Evolutionary conservation across 1,140 invertebrate species (phyloP).

Genomic region (Euborellia annulipes): DNA sequence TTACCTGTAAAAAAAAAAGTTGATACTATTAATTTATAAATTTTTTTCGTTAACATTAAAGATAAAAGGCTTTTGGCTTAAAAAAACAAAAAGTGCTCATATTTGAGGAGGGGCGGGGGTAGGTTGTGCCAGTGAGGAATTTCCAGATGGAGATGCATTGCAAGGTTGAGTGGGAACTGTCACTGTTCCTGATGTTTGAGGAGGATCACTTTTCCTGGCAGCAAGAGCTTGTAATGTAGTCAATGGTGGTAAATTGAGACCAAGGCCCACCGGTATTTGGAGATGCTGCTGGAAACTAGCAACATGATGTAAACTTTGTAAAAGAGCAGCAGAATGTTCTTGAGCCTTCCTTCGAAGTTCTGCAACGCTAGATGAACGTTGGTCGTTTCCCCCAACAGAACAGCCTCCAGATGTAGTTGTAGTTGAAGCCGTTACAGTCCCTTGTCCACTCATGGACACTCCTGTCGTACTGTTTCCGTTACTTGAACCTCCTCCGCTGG

Average conservation of each 20-base stretch:
- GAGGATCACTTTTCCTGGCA: constrained; percentile 32
- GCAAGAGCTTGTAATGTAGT: constrained; percentile 28
- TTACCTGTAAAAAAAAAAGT: too few species aligned
- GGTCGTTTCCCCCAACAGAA: constrained; percentile 23
- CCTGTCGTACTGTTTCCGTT: constrained; percentile 23
- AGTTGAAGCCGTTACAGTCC: constrained; percentile 21
- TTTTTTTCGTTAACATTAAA: too few species aligned
- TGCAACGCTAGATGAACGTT: constrained; percentile 65
- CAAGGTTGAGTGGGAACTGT: background rate
- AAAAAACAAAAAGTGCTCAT: too few species aligned
- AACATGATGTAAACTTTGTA: constrained; percentile 49
- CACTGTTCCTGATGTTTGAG: constrained; percentile 15
- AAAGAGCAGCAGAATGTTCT: constrained; percentile 72
- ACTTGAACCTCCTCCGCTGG: background rate
- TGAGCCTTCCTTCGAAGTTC: constrained; percentile 76
- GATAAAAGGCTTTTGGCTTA: too few species aligned
- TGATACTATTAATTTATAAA: too few species aligned
- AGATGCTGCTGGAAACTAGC: constrained; percentile 30
- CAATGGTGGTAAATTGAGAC: constrained; percentile 36
- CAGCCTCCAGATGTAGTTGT: constrained; percentile 18
- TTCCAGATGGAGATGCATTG: too few species aligned
- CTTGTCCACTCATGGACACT: constrained; percentile 29
- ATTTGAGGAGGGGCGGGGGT: too few species aligned
- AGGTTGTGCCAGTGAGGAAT: too few species aligned
- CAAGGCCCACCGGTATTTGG: constrained; percentile 16